Evolutionary conservation across 2,113 vertebrate species (phyloP).

Genomic region (Dissostichus mawsoni): DNA sequence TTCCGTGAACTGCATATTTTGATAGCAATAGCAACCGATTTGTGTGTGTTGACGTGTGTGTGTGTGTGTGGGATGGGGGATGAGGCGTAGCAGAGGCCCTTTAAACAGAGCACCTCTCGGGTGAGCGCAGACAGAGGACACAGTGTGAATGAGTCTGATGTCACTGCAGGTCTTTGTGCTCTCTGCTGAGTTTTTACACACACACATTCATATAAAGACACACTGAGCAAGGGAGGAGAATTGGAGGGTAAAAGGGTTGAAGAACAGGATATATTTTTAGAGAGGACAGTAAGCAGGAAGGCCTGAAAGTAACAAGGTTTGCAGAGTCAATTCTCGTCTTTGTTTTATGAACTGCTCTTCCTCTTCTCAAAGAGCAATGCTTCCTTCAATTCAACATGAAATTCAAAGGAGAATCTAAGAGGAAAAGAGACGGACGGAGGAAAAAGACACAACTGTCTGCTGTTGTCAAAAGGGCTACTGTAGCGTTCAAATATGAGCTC

Average conservation of each 20-base stretch:
- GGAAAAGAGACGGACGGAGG: constrained; percentile 4
- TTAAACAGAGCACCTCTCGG: constrained; percentile 72
- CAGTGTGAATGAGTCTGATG: constrained; percentile 77
- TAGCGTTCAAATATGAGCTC: constrained; percentile 73
- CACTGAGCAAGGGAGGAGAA: constrained; percentile 25
- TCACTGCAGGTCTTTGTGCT: constrained; percentile 77
- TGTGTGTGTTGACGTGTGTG: constrained; percentile 20
- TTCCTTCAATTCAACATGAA: constrained; percentile 61
- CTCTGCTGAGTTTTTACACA: constrained; percentile 69
- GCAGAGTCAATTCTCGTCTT: constrained; percentile 36
- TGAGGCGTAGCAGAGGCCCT: constrained; percentile 43
- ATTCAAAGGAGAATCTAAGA: constrained; percentile 53
- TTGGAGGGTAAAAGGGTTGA: constrained; percentile 22
- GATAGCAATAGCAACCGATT: no score
- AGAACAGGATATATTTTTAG: constrained; percentile 27
- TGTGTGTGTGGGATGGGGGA: background rate
- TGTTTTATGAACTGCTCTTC: constrained; percentile 49
- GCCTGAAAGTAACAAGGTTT: background rate
- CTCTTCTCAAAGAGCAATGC: constrained; percentile 43
- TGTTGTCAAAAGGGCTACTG: constrained; percentile 71
- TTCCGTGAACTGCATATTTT: no score
- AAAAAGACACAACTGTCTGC: constrained; percentile 70
- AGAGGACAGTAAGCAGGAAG: background rate
- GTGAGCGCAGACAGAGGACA: constrained; percentile 67
- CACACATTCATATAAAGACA: constrained; percentile 40